Evolutionary conservation across 1,140 invertebrate species (phyloP), one percentile per base, ranked within the genome.

Genomic region (Listronotus bonariensis): DNA sequence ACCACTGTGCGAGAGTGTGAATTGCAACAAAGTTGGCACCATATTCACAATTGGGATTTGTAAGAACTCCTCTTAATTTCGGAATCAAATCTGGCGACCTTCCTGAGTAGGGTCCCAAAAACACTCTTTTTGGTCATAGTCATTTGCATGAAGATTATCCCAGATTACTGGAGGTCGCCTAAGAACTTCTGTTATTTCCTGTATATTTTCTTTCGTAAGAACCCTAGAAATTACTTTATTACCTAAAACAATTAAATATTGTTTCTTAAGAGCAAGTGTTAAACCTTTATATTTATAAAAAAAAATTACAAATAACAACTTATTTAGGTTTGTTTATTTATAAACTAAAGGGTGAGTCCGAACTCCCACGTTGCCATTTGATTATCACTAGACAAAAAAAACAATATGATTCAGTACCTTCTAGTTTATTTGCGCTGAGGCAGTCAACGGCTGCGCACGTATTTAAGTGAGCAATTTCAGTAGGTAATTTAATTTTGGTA

Each of bases 141-240:
- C 97, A 80, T 99, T 99, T 0, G 97, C 97, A 82, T 99, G 97
- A n/a, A 99, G 82, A 82, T 99, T 99, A 79, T 99, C 97, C 97
- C 97, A 99, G 66, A 99, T 98, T 6, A 99, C 89, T 0, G 96
- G 95, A 9, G 93, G 92, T 40, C 97, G 81, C 55, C 89, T 84
- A 17, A 99, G 79, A 9, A 97, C 92, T 77, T 93, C 90, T 0
- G 93, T 91, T 32, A 99, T 92, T 79, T 97, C 95, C 78, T 95
- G 89, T 43, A 99, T 91, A 6, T 93, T 93, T 71, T 96, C 91
- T 15, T 95, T 84, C 0, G 92, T 92, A 48, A 99, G 82, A 11
- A 87, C 83, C 79, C 96, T 91, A 3, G 95, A 96, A 71, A 99
- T 96, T 7, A 99, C 96, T 81, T 95, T 96, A 12, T 90, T 88